These are phyloP conservation scores for Sibirionetta formosa DNA, from an alignment of 2,797 vertebrate genomes.

Conservation along the genomic window DNA sequence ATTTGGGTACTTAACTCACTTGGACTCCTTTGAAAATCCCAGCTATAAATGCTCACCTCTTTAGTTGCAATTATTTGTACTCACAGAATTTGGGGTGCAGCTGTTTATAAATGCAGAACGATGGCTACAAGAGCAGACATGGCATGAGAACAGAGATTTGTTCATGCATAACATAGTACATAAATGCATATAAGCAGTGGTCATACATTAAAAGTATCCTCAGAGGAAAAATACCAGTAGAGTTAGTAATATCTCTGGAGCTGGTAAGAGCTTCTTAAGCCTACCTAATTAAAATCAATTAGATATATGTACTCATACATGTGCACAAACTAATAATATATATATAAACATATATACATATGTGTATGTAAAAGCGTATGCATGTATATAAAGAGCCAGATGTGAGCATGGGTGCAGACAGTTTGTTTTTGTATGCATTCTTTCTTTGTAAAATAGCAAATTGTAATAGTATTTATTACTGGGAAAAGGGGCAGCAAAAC, in stretches of 20 bases:
- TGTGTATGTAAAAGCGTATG: background rate
- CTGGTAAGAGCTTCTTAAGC: background rate
- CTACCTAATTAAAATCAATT: slow-evolving; percentile 46
- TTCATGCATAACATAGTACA: background rate
- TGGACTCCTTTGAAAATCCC: slow-evolving; percentile 61
- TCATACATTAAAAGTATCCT: slow-evolving; percentile 33
- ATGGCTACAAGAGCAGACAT: slow-evolving; percentile 45
- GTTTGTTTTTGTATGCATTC: background rate
- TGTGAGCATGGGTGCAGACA: slow-evolving; percentile 1
- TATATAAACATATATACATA: background rate
- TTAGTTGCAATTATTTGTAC: slow-evolving; percentile 51
- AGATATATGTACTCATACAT: slow-evolving; percentile 9
- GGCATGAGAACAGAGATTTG: slow-evolving; percentile 68
- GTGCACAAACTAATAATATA: background rate
- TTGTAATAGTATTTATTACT: background rate
- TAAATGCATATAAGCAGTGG: slow-evolving; percentile 25
- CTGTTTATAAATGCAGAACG: slow-evolving; percentile 58
- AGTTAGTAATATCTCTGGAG: slow-evolving; percentile 42
- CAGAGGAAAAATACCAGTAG: slow-evolving; percentile 62
- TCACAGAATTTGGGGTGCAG: slow-evolving; percentile 30
- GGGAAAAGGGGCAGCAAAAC: background rate
- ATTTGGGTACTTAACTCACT: slow-evolving; percentile 34
- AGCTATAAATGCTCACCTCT: slow-evolving; percentile 42
- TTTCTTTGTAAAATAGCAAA: slow-evolving; percentile 41
- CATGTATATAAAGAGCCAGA: background rate